phyloP scores from a whole-genome alignment of 2,797 vertebrate species.

The Chlorospingus flavigularis region DNA sequence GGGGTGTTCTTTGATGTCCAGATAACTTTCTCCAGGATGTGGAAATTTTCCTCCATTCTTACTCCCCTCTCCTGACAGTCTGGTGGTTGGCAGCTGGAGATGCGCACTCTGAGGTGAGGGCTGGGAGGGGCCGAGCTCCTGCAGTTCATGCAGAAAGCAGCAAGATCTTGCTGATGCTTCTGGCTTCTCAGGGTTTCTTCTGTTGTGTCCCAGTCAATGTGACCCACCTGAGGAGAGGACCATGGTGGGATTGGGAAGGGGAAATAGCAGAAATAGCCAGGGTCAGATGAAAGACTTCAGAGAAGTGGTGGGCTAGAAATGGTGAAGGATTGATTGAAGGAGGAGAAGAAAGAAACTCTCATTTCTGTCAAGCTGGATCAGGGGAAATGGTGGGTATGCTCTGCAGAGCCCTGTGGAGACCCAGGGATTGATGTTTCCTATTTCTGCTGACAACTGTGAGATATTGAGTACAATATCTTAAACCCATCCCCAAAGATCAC shows the following conservation, averaged over 20 bases:
- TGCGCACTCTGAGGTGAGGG: neutral
- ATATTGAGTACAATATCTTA: neutral
- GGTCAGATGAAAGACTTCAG: neutral
- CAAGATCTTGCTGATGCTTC: neutral
- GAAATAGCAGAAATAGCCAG: neutral
- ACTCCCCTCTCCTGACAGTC: neutral
- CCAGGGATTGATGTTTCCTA: accelerated
- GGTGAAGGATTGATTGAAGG: neutral
- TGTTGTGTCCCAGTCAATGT: neutral
- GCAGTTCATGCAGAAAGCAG: neutral
- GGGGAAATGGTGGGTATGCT: neutral
- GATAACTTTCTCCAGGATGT: constrained; percentile 35
- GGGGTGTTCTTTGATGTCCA: constrained; percentile 40
- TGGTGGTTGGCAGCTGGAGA: neutral
- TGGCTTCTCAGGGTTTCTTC: neutral
- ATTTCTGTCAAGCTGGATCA: neutral
- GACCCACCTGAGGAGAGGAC: neutral
- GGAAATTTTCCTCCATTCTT: neutral
- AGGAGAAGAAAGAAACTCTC: neutral
- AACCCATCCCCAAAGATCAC: neutral
- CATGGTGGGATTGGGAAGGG: neutral
- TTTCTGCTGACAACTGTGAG: accelerated
- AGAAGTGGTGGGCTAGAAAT: neutral
- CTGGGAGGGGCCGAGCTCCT: neutral
- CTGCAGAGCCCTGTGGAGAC: neutral